Evolutionary conservation across 64 coral and sea anemone genomes (phyloP), one percentile per base, ranked within the genome.

Genomic region (Montipora foliosa): DNA sequence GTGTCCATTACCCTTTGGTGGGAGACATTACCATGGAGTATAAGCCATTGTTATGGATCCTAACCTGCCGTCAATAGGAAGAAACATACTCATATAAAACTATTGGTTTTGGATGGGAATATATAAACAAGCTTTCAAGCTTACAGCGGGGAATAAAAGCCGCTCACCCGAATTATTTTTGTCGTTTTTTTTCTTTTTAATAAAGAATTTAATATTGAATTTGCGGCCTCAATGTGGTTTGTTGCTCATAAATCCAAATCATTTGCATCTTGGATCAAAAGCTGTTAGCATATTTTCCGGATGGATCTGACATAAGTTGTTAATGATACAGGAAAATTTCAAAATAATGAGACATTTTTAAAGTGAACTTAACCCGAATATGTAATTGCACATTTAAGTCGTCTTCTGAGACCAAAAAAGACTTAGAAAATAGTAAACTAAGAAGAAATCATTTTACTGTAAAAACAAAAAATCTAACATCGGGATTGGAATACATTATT

Each of bases 1-100:
- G 22, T 62, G 53, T 86, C 64, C 82, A 86, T 86, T 86, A 86
- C 8, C 16, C 50, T 86, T 86, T n/a, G 15, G 62, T 47, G 16
- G 47, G 66, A 14, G 82, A 49, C 62, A 47, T 86, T 83, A 47
- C 17, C 82, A 71, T 60, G 82, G 46, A 44, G 58, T 68, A 67
- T 16, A 47, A 20, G 15, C 17, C 19, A 70, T 21, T 21, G 82
- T 86, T 71, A 71, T 86, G 21, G 46, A 49, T 21, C 62, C 45
- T 11, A 70, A 11, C 82, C 82, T 49, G 82, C 44, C 4, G 82
- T 50, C 62, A 86, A 67, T 44, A 71, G 44, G 60, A 67, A 67
- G 37, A 86, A 67, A 86, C 44, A 86, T 21, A 46, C 45, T 25
- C 8, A 83, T 46, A 44, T 83, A 67, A 68, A 46, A 67, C 59